Conservation (phyloP, 2,797 vertebrate species). For the Phoeniculus purpureus region DNA sequence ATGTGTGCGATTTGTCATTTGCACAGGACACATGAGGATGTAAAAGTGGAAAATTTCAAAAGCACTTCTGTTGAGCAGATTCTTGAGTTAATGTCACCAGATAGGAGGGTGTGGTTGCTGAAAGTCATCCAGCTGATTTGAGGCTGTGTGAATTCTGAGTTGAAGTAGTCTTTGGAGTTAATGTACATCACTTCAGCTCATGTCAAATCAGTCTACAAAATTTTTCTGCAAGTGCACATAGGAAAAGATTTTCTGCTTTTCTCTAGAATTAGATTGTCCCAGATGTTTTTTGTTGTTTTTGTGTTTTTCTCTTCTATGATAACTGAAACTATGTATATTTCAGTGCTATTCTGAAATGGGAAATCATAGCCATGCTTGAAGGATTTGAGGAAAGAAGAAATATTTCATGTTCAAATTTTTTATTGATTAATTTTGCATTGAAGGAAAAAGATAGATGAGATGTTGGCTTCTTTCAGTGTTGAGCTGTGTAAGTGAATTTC, state of each 20-base stretch:
- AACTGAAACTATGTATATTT: not conserved
- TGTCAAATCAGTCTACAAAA: not conserved
- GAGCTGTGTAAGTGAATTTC: not conserved
- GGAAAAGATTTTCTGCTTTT: not conserved
- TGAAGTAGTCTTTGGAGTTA: not conserved
- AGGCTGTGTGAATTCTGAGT: not conserved
- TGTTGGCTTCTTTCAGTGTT: not conserved
- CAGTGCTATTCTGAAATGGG: not conserved
- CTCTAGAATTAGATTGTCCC: not conserved
- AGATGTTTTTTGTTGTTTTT: not conserved
- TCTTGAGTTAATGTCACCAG: not conserved
- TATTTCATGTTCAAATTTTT: not conserved
- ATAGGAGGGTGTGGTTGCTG: conserved; percentile 28
- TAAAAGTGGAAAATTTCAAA: conserved; percentile 21
- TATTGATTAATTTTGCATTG: not conserved
- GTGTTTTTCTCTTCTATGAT: not conserved
- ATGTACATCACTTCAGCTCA: not conserved
- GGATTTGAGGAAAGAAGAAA: not conserved
- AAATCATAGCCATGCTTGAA: not conserved
- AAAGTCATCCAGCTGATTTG: not conserved
- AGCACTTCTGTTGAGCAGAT: not conserved
- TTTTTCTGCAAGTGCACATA: not conserved
- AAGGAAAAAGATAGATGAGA: not conserved
- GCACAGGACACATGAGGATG: not conserved
- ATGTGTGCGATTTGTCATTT: not conserved